Evolutionary conservation across 2,113 vertebrate genomes (phyloP).

Genomic region (Sialia sialis): DNA sequence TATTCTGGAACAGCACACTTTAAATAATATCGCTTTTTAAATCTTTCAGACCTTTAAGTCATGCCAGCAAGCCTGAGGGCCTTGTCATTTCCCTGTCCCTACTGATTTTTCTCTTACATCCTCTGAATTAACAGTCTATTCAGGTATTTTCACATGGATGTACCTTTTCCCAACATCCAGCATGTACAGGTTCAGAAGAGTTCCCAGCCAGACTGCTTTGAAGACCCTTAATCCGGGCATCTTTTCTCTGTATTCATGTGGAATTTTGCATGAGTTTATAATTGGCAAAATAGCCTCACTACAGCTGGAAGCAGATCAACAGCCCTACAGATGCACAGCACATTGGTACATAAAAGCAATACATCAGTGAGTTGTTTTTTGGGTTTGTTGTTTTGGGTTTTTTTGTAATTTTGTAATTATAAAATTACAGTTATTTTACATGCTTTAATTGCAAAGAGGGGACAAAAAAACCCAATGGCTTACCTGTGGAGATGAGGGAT

Average conservation of each 20-base stretch:
- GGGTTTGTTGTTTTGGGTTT: too few relatives aligned
- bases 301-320: not conserved
- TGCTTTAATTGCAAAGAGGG: not conserved
- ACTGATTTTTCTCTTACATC: not conserved
- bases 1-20: not conserved
- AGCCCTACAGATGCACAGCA: not conserved
- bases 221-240: not conserved
- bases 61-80: not conserved
- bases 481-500: constrained; percentile 81
- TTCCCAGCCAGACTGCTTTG: not conserved
- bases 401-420: not conserved
- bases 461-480: not conserved
- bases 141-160: not conserved
- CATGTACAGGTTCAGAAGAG: not conserved
- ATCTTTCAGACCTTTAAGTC: not conserved
- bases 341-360: not conserved
- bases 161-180: not conserved
- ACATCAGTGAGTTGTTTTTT: too few relatives aligned
- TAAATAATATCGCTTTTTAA: not conserved
- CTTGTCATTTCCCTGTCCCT: not conserved
- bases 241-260: not conserved
- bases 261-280: not conserved
- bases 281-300: not conserved
- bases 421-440: not conserved
- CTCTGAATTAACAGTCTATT: not conserved